These are phyloP conservation scores for Chorisops tibialis DNA, from an alignment of 2,888 invertebrate genomes.

Conservation along the genomic window DNA sequence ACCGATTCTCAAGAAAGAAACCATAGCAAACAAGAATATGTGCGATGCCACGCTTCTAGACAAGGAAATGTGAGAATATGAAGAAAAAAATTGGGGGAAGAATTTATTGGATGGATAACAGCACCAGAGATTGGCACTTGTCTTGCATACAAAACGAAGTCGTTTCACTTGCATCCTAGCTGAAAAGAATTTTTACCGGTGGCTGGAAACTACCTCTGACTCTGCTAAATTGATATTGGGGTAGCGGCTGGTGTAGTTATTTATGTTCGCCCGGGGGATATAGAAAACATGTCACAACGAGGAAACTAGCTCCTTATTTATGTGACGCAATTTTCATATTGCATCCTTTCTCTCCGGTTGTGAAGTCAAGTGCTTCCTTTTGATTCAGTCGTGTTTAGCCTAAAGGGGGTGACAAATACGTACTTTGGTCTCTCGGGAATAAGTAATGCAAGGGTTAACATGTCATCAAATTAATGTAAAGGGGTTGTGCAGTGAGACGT, in stretches of 20 bases:
- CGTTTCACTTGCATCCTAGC: constrained; percentile 1
- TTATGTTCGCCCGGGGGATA: constrained; percentile 39
- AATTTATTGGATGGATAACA: too few relatives aligned
- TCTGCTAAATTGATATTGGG: constrained; percentile 19
- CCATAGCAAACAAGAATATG: neutral
- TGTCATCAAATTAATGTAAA: constrained; percentile 25
- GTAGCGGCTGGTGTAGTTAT: constrained; percentile 30
- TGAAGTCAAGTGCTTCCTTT: constrained; percentile 12
- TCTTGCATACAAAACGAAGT: constrained; percentile 16
- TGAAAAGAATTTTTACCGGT: constrained; percentile 4
- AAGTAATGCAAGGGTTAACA: constrained; percentile 24
- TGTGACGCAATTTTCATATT: constrained; percentile 39
- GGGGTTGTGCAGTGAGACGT: constrained; percentile 4
- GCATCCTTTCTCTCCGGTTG: constrained; percentile 14
- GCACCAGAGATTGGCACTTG: constrained; percentile 3
- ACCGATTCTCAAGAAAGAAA: neutral
- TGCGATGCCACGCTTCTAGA: neutral
- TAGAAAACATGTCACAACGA: constrained; percentile 37
- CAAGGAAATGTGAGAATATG: neutral
- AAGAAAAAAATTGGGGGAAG: constrained; percentile 9
- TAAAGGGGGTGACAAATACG: constrained; percentile 23
- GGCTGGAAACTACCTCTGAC: neutral
- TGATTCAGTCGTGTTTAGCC: constrained; percentile 13
- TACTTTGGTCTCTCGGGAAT: constrained; percentile 16
- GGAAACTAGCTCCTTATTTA: constrained; percentile 38